These are phyloP conservation scores for Priocnemis perturbator DNA, from an alignment of 2,888 invertebrate genomes.

Conservation along the genomic window DNA sequence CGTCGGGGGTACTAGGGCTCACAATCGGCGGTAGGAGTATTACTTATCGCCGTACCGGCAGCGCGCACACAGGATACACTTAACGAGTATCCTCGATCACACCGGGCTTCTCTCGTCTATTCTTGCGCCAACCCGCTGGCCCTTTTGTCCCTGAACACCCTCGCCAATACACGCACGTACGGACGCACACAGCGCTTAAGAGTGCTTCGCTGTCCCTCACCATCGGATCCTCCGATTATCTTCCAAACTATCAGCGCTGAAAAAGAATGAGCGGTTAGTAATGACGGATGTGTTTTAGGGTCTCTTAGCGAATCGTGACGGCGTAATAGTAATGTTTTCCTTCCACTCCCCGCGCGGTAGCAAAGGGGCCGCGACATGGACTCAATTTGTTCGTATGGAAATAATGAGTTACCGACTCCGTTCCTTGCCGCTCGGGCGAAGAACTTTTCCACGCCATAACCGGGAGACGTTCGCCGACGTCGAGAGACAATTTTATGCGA, in stretches of 20 bases:
- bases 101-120: slow-evolving; percentile 9
- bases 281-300: not conserved
- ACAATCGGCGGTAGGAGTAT: slow-evolving; percentile 35
- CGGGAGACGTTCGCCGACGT: too few relatives aligned
- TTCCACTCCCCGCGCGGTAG: too few relatives aligned
- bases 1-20: slow-evolving; percentile 19
- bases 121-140: slow-evolving; percentile 15
- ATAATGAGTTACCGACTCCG: too few relatives aligned
- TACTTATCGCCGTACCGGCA: slow-evolving; percentile 43
- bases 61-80: slow-evolving; percentile 35
- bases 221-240: slow-evolving; percentile 35
- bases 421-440: too few relatives aligned
- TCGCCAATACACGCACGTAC: not conserved
- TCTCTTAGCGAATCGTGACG: too few relatives aligned
- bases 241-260: not conserved
- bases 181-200: slow-evolving; percentile 10
- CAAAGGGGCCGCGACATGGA: too few relatives aligned
- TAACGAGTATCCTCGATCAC: slow-evolving; percentile 43
- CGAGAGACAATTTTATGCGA: too few relatives aligned
- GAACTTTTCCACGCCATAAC: too few relatives aligned
- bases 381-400: too few relatives aligned
- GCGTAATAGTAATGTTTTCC: too few relatives aligned
- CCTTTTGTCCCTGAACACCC: slow-evolving; percentile 5
- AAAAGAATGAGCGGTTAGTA: not conserved
- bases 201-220: slow-evolving; percentile 34